Conservation (phyloP, 1,140 invertebrate species). For the Lasaia peninsularis region DNA sequence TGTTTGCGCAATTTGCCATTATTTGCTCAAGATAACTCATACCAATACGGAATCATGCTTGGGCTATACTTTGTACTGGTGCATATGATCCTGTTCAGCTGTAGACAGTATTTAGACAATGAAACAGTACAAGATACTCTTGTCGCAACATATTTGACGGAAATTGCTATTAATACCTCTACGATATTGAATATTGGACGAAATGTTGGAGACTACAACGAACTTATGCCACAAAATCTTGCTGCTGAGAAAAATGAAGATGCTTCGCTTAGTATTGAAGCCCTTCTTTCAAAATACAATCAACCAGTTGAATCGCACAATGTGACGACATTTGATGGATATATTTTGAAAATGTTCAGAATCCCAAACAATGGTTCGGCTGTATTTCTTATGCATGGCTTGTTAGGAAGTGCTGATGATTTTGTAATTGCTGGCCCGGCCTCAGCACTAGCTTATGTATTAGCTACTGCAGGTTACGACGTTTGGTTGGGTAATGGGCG, state of each 20-base stretch:
- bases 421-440: constrained; percentile 77
- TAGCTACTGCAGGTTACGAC: constrained; percentile 81
- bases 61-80: background rate
- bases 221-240: constrained; percentile 16
- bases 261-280: constrained; percentile 25
- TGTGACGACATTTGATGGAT: constrained; percentile 14
- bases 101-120: background rate
- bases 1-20: too few relatives aligned
- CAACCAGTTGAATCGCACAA: constrained; percentile 25
- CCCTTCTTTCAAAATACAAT: constrained; percentile 33
- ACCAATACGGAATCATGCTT: background rate
- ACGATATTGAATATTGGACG: too few relatives aligned
- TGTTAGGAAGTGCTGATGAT: constrained; percentile 81
- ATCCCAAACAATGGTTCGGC: background rate
- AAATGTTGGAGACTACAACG: too few relatives aligned
- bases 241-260: constrained; percentile 26
- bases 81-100: background rate
- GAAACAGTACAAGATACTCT: background rate
- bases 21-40: too few relatives aligned
- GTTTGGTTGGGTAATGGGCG: constrained; percentile 82
- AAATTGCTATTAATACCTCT: too few relatives aligned
- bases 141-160: too few relatives aligned
- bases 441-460: constrained; percentile 78
- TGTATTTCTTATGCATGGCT: constrained; percentile 78
- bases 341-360: constrained; percentile 13